Evolutionary conservation across 2,113 vertebrate species (phyloP), one percentile per base, ranked within the genome.

Genomic region (Actinemys pallida): DNA sequence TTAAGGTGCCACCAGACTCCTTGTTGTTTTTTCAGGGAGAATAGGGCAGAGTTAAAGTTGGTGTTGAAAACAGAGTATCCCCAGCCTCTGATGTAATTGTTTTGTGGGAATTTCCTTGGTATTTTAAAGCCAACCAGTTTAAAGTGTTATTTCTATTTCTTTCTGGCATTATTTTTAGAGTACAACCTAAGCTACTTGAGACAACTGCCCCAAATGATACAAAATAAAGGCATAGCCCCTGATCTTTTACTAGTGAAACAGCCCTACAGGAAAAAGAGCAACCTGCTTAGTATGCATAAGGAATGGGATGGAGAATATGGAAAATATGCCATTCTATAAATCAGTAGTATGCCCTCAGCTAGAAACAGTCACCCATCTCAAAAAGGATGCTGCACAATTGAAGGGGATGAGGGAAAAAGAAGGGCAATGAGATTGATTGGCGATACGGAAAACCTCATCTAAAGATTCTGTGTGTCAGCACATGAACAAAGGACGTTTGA

Each of bases 321-420:
- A 81, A 86, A 42, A 22, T 84, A 88, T 79, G 47, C 62, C 42
- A 54, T 2, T 9, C 52, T 76, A 52, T 6, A 31, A 59, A 29
- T 47, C 52, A 88, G 45, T 0, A 72, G 31, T 1, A 35, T 0
- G 0, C 53, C 83, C 3, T 19, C 52, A 75, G 29, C 14, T 31
- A 31, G 57, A 62, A 59, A 13, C 13, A 62, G 57, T 31, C 29
- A 13, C 12, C 57, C 57, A 31, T 31, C 29, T 7, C 57, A 62
- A 62, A 62, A 31, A 62, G 57, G 57, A 62, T 62, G 29, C 57
- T 62, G 10, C 27, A 62, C 12, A 62, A 62, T 31, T 62, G 29
- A 62, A 62, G 27, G 57, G 10, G 57, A 27, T 62, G 25, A 53
- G 52, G 52, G 52, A 31, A 62, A 62, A 24, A 47, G 45, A 62